These are phyloP conservation scores for Tetranychus cinnabarinus DNA, from an alignment of 1,140 invertebrate genomes.

Conservation along the genomic window DNA sequence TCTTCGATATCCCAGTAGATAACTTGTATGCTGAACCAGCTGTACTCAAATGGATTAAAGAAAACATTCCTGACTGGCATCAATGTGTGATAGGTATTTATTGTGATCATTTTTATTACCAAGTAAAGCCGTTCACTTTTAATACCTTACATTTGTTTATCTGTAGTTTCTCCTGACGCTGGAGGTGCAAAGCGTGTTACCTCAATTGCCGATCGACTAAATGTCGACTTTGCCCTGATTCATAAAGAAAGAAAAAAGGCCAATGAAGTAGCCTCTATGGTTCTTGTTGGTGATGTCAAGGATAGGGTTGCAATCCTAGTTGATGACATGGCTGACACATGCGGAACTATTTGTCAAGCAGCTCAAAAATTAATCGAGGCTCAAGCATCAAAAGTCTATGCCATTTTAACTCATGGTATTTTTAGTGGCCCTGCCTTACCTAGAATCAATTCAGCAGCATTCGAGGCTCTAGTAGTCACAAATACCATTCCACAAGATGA, in stretches of 20 bases:
- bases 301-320: slow-evolving; percentile 87
- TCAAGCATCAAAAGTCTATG: slow-evolving; percentile 90
- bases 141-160: no score
- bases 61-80: slow-evolving; percentile 92
- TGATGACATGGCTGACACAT: slow-evolving; percentile 98
- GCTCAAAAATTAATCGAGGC: slow-evolving; percentile 72
- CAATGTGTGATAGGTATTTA: slow-evolving; percentile 59
- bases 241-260: slow-evolving; percentile 95
- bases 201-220: slow-evolving; percentile 76
- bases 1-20: slow-evolving; percentile 98
- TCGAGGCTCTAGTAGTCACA: slow-evolving; percentile 97
- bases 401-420: slow-evolving; percentile 91
- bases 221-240: slow-evolving; percentile 95
- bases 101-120: not conserved
- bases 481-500: slow-evolving; percentile 97
- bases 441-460: slow-evolving; percentile 80
- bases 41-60: slow-evolving; percentile 89
- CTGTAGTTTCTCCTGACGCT: slow-evolving; percentile 77
- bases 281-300: slow-evolving; percentile 88
- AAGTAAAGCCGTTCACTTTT: no score
- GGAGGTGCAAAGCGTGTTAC: slow-evolving; percentile 93
- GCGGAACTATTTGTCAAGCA: slow-evolving; percentile 91
- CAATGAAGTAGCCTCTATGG: slow-evolving; percentile 94
- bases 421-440: slow-evolving; percentile 88
- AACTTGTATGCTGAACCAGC: slow-evolving; percentile 96